A percentile compares a stretch with the other conserved stretches of the same genome.
Evolutionary conservation across 2,797 vertebrate species (phyloP).

Genomic region (Yasuhikotakia modesta): DNA sequence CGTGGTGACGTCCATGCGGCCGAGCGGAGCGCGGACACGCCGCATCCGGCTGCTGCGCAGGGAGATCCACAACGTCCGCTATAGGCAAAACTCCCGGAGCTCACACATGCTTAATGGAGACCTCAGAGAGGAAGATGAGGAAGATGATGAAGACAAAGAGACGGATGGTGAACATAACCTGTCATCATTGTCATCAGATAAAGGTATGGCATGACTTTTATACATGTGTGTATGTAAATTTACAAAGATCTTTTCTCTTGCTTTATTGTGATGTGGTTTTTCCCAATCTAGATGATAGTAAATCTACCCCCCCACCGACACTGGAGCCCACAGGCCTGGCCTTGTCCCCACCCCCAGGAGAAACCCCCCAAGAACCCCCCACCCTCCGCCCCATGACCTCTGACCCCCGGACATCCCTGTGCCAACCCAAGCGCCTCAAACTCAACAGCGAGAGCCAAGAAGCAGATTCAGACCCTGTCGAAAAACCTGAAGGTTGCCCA

Average conservation of each 20-base stretch:
- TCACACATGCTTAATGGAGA: conserved; percentile 78
- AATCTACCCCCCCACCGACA: conserved; percentile 87
- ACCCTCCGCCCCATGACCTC: conserved; percentile 89
- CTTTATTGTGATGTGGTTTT: background rate
- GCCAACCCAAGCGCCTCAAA: conserved; percentile 80
- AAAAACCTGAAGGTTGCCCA: conserved; percentile 68
- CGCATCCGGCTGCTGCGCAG: conserved; percentile 82
- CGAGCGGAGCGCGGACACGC: conserved; percentile 83
- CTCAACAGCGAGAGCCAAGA: conserved; percentile 76
- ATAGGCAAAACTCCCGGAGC: conserved; percentile 81
- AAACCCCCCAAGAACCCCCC: conserved; percentile 88
- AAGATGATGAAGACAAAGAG: conserved; percentile 73
- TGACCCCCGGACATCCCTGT: conserved; percentile 73
- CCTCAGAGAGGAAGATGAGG: conserved; percentile 60
- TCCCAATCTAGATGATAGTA: conserved; percentile 84
- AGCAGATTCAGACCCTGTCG: conserved; percentile 61
- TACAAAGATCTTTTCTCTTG: too few relatives aligned
- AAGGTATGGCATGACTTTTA: conserved; percentile 69
- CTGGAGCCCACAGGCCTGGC: conserved; percentile 90
- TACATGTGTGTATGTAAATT: too few relatives aligned
- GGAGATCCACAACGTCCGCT: conserved; percentile 85
- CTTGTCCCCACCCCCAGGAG: conserved; percentile 84
- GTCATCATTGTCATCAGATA: conserved; percentile 69
- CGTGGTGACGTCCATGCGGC: conserved; percentile 81
- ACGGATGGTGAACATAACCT: conserved; percentile 65